Percentiles rank a stretch among this genome's conserved stretches.
Conservation (phyloP, 2,113 vertebrate genomes). For the Psophia crepitans region DNA sequence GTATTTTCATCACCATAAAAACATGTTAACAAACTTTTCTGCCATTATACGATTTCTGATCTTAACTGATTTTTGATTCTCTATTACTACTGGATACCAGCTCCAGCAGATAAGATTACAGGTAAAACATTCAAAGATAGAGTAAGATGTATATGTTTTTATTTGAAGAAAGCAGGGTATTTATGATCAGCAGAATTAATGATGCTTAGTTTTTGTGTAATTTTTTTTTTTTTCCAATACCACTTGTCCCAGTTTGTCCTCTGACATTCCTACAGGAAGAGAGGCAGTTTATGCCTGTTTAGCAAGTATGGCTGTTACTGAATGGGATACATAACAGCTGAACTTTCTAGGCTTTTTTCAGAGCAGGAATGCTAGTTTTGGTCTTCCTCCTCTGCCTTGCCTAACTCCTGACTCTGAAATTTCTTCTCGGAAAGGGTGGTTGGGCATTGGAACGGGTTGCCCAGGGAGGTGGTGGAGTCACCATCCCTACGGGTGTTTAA, state of each 20-base stretch:
- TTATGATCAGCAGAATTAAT: neutral
- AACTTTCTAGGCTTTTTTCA: neutral
- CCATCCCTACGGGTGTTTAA: too few relatives aligned
- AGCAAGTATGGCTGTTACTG: neutral
- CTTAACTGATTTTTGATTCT: neutral
- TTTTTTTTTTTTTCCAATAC: neutral
- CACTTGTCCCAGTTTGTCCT: neutral
- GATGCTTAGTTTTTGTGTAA: neutral
- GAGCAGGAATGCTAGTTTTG: neutral
- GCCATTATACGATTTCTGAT: neutral
- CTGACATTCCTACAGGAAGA: neutral
- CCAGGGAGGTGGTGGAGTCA: too few relatives aligned
- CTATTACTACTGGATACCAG: neutral
- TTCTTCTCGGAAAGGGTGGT: too few relatives aligned
- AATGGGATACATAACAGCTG: neutral
- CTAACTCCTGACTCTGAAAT: neutral
- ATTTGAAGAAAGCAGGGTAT: neutral
- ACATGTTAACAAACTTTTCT: neutral
- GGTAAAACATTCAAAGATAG: neutral
- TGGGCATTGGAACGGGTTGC: too few relatives aligned
- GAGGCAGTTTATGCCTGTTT: neutral
- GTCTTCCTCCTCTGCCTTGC: neutral
- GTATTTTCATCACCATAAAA: neutral
- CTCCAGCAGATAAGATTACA: neutral
- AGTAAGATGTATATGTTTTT: neutral